Percentiles rank a stretch among this genome's conserved stretches.
Conservation (phyloP, 2,113 vertebrate genomes). For the Henicopernis longicauda region DNA sequence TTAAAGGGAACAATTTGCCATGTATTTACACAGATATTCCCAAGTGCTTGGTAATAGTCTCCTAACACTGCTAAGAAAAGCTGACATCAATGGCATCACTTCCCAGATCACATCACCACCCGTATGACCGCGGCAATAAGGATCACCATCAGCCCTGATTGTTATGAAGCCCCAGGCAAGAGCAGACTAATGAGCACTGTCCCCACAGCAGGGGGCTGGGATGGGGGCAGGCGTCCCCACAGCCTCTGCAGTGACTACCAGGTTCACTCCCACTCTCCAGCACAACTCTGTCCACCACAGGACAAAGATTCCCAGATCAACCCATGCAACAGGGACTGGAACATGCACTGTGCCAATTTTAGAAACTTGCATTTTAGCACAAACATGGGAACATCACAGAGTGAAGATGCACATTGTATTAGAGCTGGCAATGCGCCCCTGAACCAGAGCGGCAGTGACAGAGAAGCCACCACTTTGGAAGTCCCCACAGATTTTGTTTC, state of each 20-base stretch:
- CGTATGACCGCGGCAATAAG: neutral
- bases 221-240: neutral
- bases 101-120: neutral
- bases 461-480: neutral
- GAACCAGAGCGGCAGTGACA: neutral
- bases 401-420: neutral
- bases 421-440: neutral
- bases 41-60: neutral
- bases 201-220: neutral
- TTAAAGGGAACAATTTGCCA: neutral
- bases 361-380: neutral
- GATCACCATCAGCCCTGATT: neutral
- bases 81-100: neutral
- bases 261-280: neutral
- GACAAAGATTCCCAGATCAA: neutral
- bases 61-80: neutral
- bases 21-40: neutral
- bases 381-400: neutral
- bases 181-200: neutral
- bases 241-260: neutral
- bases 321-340: neutral
- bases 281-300: neutral
- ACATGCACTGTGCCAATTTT: neutral
- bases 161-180: fast-evolving
- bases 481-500: neutral